Evolutionary conservation across 2,888 invertebrate species (phyloP).

Genomic region (Drosophila nigricruria): DNA sequence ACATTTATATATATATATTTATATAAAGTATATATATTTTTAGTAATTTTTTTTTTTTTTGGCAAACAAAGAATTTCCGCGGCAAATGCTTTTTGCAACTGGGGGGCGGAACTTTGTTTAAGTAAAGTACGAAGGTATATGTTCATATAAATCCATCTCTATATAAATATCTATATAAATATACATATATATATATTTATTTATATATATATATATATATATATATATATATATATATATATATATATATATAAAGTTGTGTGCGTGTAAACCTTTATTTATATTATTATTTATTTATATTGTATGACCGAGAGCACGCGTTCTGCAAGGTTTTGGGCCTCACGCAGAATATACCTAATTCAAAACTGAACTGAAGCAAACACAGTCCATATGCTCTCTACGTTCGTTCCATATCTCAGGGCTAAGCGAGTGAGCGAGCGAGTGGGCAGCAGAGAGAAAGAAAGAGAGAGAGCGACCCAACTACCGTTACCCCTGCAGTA

Average conservation of each 20-base stretch:
- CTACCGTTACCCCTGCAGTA: slow-evolving; percentile 15
- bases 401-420: slow-evolving; percentile 9
- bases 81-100: background rate
- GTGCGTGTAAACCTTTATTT: slow-evolving; percentile 36
- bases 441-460: background rate
- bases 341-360: slow-evolving; percentile 66
- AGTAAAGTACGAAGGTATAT: background rate
- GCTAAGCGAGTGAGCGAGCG: slow-evolving; percentile 4
- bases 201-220: background rate
- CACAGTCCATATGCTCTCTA: slow-evolving; percentile 46
- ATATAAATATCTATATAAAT: background rate
- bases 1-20: background rate
- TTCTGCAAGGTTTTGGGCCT: slow-evolving; percentile 63
- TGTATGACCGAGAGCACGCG: slow-evolving; percentile 48
- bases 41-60: too few species aligned
- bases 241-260: background rate
- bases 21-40: background rate
- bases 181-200: background rate
- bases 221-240: background rate
- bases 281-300: slow-evolving; percentile 31
- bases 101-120: background rate
- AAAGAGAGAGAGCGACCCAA: background rate
- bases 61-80: background rate
- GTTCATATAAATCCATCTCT: background rate
- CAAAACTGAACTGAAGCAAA: slow-evolving; percentile 62